Conservation (phyloP, 2,888 invertebrate genomes). For the Aplocera efformata region DNA sequence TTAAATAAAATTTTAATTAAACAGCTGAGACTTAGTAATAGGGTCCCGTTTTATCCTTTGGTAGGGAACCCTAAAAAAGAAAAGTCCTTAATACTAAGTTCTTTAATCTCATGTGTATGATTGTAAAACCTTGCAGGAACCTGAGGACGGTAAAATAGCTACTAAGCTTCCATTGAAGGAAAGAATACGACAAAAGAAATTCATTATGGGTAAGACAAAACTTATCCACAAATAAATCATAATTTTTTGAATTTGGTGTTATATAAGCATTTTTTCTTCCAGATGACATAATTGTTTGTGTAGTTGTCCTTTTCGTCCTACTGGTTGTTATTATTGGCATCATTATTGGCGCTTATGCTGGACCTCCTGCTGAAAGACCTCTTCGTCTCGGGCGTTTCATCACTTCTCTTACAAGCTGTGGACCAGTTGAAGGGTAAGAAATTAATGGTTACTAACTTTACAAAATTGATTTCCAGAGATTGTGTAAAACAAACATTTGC, state of each 20-base stretch:
- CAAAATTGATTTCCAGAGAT: neutral
- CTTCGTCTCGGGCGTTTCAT: constrained; percentile 87
- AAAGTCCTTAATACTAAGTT: no score
- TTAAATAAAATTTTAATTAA: no score
- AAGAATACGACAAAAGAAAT: constrained; percentile 83
- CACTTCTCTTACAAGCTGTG: constrained; percentile 87
- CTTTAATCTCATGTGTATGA: neutral
- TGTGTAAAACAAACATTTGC: neutral
- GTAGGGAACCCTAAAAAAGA: no score
- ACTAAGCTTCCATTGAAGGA: constrained; percentile 77
- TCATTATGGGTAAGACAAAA: constrained; percentile 80
- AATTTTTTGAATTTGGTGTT: neutral
- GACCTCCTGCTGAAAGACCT: constrained; percentile 78
- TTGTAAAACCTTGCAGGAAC: constrained; percentile 58
- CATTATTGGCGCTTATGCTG: constrained; percentile 77
- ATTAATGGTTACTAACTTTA: neutral
- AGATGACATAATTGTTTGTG: constrained; percentile 80
- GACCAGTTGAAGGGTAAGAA: constrained; percentile 87
- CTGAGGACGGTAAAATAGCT: constrained; percentile 76
- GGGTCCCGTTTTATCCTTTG: no score
- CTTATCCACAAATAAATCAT: neutral
- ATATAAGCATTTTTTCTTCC: constrained; percentile 17
- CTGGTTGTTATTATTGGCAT: constrained; percentile 83
- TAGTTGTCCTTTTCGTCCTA: constrained; percentile 81
- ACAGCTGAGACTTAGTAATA: no score